Evolutionary conservation across 2,888 invertebrate species (phyloP), one percentile per base, ranked within the genome.

Genomic region (Omphaloscelis lunosa): DNA sequence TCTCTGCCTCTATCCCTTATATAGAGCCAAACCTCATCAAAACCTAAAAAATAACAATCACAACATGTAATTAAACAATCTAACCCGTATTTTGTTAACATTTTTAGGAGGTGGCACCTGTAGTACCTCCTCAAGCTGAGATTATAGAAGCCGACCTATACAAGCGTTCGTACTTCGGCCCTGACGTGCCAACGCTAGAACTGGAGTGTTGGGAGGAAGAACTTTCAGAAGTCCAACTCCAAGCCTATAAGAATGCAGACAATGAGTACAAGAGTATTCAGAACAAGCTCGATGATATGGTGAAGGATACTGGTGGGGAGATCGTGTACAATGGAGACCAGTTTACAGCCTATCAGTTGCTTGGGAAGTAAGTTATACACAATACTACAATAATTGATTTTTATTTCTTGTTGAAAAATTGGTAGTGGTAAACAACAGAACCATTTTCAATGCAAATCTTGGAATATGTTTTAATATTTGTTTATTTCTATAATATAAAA

Each of bases 151-250:
- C 96, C 12, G 96, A 96, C 83, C 90, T 96, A 58, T 96, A 96
- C 86, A 96, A 96, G 83, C 93, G 96, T 9, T 93, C 95, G 2
- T 97, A 97, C 86, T 97, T 95, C 72, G 97, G 97, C 8, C 97
- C 97, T n/a, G 97, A 96, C 88, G 94, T 96, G 5, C 97, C 96
- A 0, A 97, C 97, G 0, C 93, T 98, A 68, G 97, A 97, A 78
- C 96, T 98, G 91, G 98, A 98, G 86, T 98, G 98, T 90, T 97
- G 97, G 97, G 97, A 98, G 58, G 98, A 98, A 80, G 98, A 98
- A 63, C 94, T 98, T 0, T 97, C 97, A 0, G 97, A 97, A 72
- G 97, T 96, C 2, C 98, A 98, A 92, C 91, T 97, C 29, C 97
- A 97, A 65, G 97, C 97, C 0, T 97, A 97, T 85, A 97, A 97